phyloP scores from a whole-genome alignment of 2,888 invertebrate species.

The Coelopa pilipes region DNA sequence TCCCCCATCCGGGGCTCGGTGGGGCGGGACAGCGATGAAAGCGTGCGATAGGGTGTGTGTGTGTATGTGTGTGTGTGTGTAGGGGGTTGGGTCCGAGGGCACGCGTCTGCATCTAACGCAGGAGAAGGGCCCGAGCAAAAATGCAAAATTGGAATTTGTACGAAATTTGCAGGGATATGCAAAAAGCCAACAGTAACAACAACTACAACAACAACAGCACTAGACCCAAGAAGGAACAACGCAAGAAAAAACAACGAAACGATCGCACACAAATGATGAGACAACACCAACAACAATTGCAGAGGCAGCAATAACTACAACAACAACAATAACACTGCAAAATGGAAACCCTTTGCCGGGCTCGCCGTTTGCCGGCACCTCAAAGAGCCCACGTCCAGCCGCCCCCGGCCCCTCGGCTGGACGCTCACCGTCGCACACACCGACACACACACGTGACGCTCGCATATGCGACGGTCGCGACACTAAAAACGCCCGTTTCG shows the following conservation, averaged over 20 bases:
- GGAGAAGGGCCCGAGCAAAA: not conserved
- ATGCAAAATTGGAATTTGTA: slow-evolving; percentile 18
- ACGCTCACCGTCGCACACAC: not conserved
- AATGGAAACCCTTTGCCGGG: not conserved
- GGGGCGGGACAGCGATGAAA: slow-evolving; percentile 8
- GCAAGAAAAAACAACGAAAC: no score
- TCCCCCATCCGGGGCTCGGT: no score
- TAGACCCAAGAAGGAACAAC: no score
- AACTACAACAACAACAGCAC: not conserved
- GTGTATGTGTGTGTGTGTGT: no score
- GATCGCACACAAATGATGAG: no score
- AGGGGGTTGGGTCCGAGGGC: no score
- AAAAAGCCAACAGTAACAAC: not conserved
- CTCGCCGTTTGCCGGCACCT: not conserved
- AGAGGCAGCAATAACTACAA: no score
- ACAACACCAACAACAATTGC: no score
- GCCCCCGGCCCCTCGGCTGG: not conserved
- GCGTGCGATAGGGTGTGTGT: slow-evolving; percentile 2
- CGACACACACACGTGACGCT: not conserved
- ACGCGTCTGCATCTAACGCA: not conserved
- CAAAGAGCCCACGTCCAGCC: not conserved
- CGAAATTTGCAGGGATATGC: slow-evolving; percentile 1
- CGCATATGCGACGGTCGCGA: no score
- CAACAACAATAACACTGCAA: not conserved
- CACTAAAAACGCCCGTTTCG: no score